Evolutionary conservation across 2,113 vertebrate genomes (phyloP).

Genomic region (Peromyscus leucopus): DNA sequence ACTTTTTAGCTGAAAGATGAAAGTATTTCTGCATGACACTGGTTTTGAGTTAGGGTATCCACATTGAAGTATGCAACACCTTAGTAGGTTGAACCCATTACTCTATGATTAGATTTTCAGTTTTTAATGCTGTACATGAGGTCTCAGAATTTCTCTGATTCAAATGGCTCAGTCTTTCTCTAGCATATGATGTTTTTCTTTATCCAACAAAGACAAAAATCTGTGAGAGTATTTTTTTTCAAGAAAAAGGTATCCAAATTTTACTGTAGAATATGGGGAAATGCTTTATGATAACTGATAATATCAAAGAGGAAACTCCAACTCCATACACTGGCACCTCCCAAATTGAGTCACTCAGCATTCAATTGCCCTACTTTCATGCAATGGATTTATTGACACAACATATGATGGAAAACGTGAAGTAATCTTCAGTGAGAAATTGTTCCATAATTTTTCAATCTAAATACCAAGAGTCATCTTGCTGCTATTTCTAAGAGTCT

Average conservation of each 20-base stretch:
- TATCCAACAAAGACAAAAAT: constrained; percentile 34
- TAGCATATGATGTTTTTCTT: constrained; percentile 45
- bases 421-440: constrained; percentile 43
- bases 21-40: neutral
- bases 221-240: neutral
- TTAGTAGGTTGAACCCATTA: neutral
- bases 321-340: neutral
- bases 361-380: neutral
- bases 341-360: constrained; percentile 3
- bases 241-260: constrained; percentile 8
- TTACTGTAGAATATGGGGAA: constrained; percentile 10
- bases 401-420: constrained; percentile 9
- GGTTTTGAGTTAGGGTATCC: neutral
- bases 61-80: neutral
- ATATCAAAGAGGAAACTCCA: constrained; percentile 13
- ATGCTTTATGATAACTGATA: neutral
- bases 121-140: constrained; percentile 17
- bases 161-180: neutral
- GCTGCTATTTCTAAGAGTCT: constrained; percentile 17
- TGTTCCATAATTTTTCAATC: constrained; percentile 3
- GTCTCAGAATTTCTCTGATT: neutral
- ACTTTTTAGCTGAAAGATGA: neutral
- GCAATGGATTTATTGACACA: neutral
- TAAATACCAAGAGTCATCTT: constrained; percentile 37
- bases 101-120: neutral